phyloP scores from a whole-genome alignment of 2,113 vertebrate genomes.

The Genyomyrus donnyi region DNA sequence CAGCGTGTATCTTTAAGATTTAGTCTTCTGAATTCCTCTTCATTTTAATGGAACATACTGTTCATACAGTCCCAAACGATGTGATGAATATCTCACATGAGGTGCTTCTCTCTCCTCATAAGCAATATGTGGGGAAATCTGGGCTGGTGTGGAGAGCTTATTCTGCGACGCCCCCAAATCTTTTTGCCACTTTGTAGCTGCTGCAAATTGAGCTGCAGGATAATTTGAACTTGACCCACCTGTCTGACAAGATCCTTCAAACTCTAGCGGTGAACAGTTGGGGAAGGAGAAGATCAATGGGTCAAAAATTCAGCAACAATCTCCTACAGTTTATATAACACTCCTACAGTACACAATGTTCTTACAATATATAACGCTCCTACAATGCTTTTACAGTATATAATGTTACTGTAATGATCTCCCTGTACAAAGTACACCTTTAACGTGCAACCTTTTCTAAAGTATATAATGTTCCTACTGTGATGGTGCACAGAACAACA shows the following conservation, averaged over 20 bases:
- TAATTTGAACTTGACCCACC: not conserved
- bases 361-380: not conserved
- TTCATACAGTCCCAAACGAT: not conserved
- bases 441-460: not conserved
- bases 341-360: not conserved
- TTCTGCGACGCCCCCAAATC: not conserved
- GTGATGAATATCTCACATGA: not conserved
- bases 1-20: not conserved
- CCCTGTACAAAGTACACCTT: not conserved
- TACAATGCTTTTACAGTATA: not conserved
- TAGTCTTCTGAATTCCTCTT: not conserved
- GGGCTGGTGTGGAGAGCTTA: not conserved
- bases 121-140: not conserved
- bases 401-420: not conserved
- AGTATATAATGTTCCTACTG: not conserved
- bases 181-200: not conserved
- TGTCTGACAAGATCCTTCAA: slow-evolving; percentile 10
- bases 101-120: not conserved
- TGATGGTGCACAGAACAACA: not conserved
- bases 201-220: not conserved
- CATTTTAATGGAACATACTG: not conserved
- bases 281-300: not conserved
- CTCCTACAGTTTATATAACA: not conserved
- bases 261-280: not conserved
- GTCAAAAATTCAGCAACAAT: not conserved